Evolutionary conservation across 2,888 invertebrate species (phyloP), one percentile per base, ranked within the genome.

Genomic region (Zelleria hepariella): DNA sequence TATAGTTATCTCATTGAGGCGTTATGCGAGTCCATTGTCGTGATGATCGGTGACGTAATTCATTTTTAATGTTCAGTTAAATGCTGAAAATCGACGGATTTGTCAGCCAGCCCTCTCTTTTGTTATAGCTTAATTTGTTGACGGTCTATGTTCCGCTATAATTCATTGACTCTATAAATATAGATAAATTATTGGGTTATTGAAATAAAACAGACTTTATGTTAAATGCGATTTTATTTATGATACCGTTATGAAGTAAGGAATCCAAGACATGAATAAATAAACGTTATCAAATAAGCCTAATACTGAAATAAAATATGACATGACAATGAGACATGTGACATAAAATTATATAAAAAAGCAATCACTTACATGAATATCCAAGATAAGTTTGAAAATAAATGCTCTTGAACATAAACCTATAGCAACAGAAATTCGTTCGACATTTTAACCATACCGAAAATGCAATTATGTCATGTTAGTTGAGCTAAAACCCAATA

Each of bases 21-120:
- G 84, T 76, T 68, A 67, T 71, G 72, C 70, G 66, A 66, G 65
- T 72, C 80, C 69, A 82, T 87, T 86, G 85, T 86, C 67, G 70
- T 67, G 70, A 70, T 69, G 69, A 64, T 70, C 69, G 77, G 72
- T 72, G 74, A 77, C 72, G 74, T 80, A 80, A 85, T 83, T 82
- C 77, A 74, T 79, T 83, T 81, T 83, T 81, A 80, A 85, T 84
- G 80, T 82, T 83, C 80, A 78, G 75, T 77, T 79, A 78, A 82
- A 77, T 70, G 73, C 66, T 72, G 74, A 81, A 80, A 79, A 83
- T 82, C 80, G 75, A 69, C 65, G 68, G 73, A 78, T 71, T 72
- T 62, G 62, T 62, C 68, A 66, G 67, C 65, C 67, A 64, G 60
- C 65, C 69, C 66, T 66, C 63, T 64, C 62, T 66, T 65, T 59